These are phyloP conservation scores for Alectoris magna DNA, from an alignment of 2,797 vertebrate species.

Conservation along the genomic window DNA sequence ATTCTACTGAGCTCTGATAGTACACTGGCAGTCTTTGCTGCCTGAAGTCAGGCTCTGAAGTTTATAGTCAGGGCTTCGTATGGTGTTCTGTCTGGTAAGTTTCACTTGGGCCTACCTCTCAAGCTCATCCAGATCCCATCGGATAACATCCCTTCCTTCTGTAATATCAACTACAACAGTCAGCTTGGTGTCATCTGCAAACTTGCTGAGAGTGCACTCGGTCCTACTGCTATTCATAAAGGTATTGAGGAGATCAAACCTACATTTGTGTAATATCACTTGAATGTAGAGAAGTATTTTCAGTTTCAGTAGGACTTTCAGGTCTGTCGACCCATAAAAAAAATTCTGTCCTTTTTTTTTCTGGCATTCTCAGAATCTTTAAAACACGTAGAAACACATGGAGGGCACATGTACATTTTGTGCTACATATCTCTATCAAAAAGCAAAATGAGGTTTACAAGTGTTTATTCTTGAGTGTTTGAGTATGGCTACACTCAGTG, in stretches of 20 bases:
- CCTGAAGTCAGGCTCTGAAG: not conserved
- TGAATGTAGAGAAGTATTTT: not conserved
- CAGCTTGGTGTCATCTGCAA: not conserved
- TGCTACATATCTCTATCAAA: not conserved
- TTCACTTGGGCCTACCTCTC: not conserved
- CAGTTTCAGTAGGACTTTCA: not conserved
- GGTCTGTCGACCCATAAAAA: not conserved
- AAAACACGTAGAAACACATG: not conserved
- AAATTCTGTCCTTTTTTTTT: not conserved
- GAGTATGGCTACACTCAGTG: too few species aligned
- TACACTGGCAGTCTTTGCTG: not conserved
- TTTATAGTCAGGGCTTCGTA: not conserved
- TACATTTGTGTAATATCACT: not conserved
- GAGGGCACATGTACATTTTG: not conserved
- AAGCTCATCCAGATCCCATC: not conserved
- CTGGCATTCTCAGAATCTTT: not conserved
- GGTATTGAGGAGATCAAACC: not conserved
- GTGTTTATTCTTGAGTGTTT: not conserved
- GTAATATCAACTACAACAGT: not conserved
- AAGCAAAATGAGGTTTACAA: not conserved
- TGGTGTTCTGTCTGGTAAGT: not conserved
- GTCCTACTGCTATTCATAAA: not conserved
- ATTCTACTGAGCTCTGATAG: not conserved
- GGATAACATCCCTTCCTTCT: not conserved
- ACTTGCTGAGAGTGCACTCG: not conserved